Evolutionary conservation across 2,797 vertebrate species (phyloP).

Genomic region (Lepus oiostolus): DNA sequence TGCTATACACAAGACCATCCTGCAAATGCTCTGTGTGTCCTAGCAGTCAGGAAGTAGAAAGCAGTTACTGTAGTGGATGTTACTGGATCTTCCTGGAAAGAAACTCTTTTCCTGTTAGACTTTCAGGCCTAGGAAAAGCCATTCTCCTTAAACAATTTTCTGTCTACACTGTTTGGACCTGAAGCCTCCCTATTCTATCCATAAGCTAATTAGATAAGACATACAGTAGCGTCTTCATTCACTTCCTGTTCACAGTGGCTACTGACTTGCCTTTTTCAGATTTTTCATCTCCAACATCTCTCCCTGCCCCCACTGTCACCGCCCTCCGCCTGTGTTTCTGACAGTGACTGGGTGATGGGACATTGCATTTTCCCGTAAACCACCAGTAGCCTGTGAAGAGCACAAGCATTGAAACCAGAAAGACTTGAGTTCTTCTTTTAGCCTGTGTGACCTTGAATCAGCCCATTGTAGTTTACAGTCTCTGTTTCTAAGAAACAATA

Average conservation of each 20-base stretch:
- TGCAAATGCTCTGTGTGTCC: background rate
- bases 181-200: background rate
- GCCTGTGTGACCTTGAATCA: background rate
- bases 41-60: background rate
- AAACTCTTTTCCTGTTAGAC: background rate
- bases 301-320: background rate
- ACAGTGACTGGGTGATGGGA: background rate
- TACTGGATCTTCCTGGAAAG: slow-evolving; percentile 13
- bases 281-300: background rate
- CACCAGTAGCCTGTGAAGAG: background rate
- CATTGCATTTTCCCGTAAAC: background rate
- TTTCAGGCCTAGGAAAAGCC: slow-evolving; percentile 36
- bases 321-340: background rate
- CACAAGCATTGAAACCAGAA: background rate
- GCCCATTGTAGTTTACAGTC: background rate
- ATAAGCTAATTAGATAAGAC: background rate
- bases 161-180: background rate
- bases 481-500: slow-evolving; percentile 19
- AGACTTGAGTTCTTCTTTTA: background rate
- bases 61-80: background rate
- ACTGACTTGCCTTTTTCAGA: background rate
- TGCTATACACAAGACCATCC: background rate
- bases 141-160: slow-evolving; percentile 47
- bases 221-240: background rate
- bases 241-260: background rate